Conservation (phyloP, 2,888 invertebrate genomes). For the Drosophila trichaetosa region DNA sequence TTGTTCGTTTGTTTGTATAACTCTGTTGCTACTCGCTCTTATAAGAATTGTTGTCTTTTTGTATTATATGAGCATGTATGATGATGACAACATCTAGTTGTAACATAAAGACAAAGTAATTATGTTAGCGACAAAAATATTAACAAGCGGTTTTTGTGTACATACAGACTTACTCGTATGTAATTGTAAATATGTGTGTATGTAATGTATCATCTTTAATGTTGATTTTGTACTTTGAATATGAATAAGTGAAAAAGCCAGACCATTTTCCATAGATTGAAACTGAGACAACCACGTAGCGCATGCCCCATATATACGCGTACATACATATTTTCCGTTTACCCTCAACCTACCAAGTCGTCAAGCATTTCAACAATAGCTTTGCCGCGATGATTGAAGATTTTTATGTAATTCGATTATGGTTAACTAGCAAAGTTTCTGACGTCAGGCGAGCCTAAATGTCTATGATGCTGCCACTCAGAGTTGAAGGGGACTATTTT, state of each 20-base stretch:
- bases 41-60: constrained; percentile 21
- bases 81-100: constrained; percentile 53
- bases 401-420: constrained; percentile 44
- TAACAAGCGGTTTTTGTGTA: constrained; percentile 39
- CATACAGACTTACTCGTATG: not conserved
- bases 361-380: not conserved
- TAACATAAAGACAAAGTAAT: constrained; percentile 62
- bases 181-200: not conserved
- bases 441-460: not conserved
- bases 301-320: not conserved
- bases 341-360: not conserved
- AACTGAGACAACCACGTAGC: constrained; percentile 4
- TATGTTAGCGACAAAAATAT: constrained; percentile 66
- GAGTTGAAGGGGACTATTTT: not conserved
- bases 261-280: not conserved
- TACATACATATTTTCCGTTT: not conserved
- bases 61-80: constrained; percentile 16
- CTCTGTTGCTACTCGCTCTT: constrained; percentile 14
- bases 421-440: constrained; percentile 27
- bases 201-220: not conserved
- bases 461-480: not conserved
- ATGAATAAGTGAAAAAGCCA: constrained; percentile 1
- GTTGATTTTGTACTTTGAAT: not conserved
- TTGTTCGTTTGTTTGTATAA: constrained; percentile 10
- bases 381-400: constrained; percentile 18